Evolutionary conservation across 2,797 vertebrate species (phyloP).

Genomic region (Glossophaga mutica): DNA sequence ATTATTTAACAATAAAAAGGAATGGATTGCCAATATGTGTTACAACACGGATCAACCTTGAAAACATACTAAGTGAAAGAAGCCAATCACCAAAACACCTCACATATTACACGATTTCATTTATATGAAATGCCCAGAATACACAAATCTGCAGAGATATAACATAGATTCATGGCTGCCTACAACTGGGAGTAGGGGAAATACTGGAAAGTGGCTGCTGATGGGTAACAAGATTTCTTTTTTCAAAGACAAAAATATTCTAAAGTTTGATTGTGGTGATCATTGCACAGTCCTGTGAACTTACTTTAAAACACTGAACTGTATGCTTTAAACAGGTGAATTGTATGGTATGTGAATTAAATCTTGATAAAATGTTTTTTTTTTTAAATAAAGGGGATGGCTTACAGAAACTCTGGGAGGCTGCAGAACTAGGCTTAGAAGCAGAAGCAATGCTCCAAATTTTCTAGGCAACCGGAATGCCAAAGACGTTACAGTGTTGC

Average conservation of each 20-base stretch:
- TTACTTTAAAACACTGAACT: constrained; percentile 17
- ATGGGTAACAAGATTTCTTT: background rate
- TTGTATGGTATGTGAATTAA: background rate
- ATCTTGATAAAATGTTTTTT: background rate
- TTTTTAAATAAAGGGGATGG: background rate
- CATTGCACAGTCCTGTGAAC: background rate
- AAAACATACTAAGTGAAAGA: background rate
- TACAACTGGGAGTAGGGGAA: background rate
- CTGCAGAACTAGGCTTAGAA: background rate
- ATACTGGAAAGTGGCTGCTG: background rate
- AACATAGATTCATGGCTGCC: background rate
- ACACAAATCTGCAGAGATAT: background rate
- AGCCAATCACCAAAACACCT: background rate
- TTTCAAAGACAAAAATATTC: constrained; percentile 11
- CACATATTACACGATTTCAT: background rate
- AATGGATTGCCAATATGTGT: background rate
- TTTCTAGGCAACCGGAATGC: background rate
- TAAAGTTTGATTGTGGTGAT: background rate
- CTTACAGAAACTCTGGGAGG: background rate
- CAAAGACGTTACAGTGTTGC: background rate
- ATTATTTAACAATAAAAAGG: constrained; percentile 30
- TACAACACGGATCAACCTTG: background rate
- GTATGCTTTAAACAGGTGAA: background rate
- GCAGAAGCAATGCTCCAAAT: background rate
- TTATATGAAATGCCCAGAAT: background rate